Evolutionary conservation across 2,888 invertebrate species (phyloP).

Genomic region (Neria commutata): DNA sequence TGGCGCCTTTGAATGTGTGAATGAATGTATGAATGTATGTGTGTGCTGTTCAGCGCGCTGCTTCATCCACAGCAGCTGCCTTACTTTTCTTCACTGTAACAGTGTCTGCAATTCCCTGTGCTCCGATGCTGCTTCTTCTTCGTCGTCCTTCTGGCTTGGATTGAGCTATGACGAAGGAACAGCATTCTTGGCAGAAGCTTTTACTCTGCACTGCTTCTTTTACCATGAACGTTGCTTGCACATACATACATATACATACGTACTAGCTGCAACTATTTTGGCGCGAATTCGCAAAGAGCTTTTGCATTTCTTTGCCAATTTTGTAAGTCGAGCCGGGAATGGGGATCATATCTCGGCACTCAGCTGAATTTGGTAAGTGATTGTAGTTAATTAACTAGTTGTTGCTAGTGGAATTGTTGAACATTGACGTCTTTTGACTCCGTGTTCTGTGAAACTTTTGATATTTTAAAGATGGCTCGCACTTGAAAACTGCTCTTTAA

Average conservation of each 20-base stretch:
- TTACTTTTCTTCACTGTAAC: conserved; percentile 27
- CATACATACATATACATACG: no score
- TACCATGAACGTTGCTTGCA: conserved; percentile 4
- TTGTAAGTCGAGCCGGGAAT: no score
- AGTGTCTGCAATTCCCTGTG: conserved; percentile 39
- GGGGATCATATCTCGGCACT: no score
- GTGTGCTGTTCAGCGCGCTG: conserved; percentile 12
- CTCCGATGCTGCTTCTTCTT: conserved; percentile 40
- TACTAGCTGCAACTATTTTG: conserved; percentile 20
- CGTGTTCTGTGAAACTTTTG: no score
- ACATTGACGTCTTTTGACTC: no score
- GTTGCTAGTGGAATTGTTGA: no score
- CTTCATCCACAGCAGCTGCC: conserved; percentile 13
- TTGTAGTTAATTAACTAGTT: no score
- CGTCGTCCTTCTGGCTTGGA: conserved; percentile 29
- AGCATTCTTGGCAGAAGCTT: conserved; percentile 24
- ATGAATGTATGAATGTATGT: conserved; percentile 21
- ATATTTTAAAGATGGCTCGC: no score
- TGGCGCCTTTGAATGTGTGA: conserved; percentile 31
- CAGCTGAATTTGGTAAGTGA: no score
- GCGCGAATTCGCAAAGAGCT: conserved; percentile 52
- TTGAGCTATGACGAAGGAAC: conserved; percentile 8
- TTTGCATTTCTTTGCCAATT: no score
- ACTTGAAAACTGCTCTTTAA: no score
- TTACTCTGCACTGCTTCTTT: conserved; percentile 15